Conservation (phyloP, 2,888 invertebrate species). For the Rhyacophila evoluta region DNA sequence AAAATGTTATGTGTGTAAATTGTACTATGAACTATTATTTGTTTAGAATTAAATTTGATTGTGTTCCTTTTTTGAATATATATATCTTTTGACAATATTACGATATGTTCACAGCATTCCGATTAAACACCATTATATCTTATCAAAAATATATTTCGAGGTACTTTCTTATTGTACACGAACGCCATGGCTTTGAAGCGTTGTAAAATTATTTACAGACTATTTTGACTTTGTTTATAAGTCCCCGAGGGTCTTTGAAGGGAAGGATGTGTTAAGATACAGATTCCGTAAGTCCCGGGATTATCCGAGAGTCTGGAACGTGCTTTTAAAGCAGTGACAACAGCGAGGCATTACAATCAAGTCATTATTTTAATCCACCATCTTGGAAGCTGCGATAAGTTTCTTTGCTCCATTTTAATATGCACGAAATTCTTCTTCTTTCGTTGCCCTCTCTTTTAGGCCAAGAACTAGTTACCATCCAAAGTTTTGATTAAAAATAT, state of each 20-base stretch:
- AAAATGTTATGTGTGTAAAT: too few relatives aligned
- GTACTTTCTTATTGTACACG: background rate
- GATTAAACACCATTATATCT: too few relatives aligned
- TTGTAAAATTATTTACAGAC: constrained; percentile 16
- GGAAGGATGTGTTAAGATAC: constrained; percentile 3
- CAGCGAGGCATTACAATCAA: constrained; percentile 14
- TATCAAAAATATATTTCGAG: too few relatives aligned
- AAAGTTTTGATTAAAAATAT: too few relatives aligned
- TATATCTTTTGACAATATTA: background rate
- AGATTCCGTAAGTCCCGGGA: constrained; percentile 16
- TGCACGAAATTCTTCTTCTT: background rate
- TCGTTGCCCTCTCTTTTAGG: background rate
- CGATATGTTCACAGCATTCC: too few relatives aligned
- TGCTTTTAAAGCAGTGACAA: constrained; percentile 18
- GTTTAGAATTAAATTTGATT: too few relatives aligned
- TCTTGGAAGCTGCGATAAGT: background rate
- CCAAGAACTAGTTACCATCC: too few relatives aligned
- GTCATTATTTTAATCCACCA: background rate
- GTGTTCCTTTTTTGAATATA: background rate
- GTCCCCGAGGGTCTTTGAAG: background rate
- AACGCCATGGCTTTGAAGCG: background rate
- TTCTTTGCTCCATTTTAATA: background rate
- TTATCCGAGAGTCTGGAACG: background rate
- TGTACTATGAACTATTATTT: too few relatives aligned
- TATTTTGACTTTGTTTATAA: constrained; percentile 19